phyloP scores from a whole-genome alignment of 2,888 invertebrate species.

The Sarcophaga rosellei region DNA sequence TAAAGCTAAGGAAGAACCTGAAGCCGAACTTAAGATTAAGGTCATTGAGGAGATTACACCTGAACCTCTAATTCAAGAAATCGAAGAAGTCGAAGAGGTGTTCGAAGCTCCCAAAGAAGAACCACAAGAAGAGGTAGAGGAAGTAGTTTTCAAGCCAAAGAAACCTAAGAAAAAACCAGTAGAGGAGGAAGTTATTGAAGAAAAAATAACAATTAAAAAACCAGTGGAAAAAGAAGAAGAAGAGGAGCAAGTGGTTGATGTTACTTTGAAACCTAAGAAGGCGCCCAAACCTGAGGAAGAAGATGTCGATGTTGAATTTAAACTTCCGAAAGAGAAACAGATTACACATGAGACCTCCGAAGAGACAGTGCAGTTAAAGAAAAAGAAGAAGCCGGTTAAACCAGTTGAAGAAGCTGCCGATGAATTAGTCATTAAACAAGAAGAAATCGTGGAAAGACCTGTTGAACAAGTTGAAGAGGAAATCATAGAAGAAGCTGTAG shows the following conservation, averaged over 20 bases:
- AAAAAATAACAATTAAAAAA: slow-evolving; percentile 76
- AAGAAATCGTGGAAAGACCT: slow-evolving; percentile 79
- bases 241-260: slow-evolving; percentile 79
- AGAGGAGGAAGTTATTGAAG: slow-evolving; percentile 74
- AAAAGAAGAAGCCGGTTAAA: slow-evolving; percentile 77
- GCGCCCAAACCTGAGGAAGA: slow-evolving; percentile 75
- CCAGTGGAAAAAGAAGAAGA: slow-evolving; percentile 69
- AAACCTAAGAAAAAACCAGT: slow-evolving; percentile 72
- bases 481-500: slow-evolving; percentile 78
- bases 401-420: slow-evolving; percentile 78
- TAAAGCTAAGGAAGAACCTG: slow-evolving; percentile 62
- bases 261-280: slow-evolving; percentile 79
- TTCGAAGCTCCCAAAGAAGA: slow-evolving; percentile 69
- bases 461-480: slow-evolving; percentile 84
- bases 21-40: slow-evolving; percentile 69
- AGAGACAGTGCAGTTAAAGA: slow-evolving; percentile 77
- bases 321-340: slow-evolving; percentile 75
- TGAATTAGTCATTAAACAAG: slow-evolving; percentile 77
- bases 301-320: slow-evolving; percentile 78
- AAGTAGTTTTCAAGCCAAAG: slow-evolving; percentile 72
- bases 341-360: slow-evolving; percentile 78
- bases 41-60: slow-evolving; percentile 68
- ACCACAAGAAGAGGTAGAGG: slow-evolving; percentile 71
- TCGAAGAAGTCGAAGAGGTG: slow-evolving; percentile 70
- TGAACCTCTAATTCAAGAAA: slow-evolving; percentile 70